phyloP scores from a whole-genome alignment of 92 coral and sea anemone genomes.

The Epizoanthus rinbou region DNA sequence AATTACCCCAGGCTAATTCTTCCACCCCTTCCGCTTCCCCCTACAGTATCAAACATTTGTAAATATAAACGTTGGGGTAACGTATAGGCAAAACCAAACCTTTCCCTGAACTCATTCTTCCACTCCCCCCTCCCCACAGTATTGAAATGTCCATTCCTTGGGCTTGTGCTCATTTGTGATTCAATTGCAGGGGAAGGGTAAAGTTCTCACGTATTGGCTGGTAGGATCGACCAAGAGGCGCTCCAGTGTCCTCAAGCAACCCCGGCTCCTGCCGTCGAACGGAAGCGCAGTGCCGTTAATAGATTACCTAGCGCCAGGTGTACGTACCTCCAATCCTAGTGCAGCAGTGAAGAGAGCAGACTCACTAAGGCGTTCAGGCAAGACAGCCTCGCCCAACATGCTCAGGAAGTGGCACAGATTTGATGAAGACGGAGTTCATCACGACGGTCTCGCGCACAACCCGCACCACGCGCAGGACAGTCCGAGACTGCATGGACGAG shows the following conservation, averaged over 20 bases:
- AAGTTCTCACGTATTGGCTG: slow-evolving; percentile 81
- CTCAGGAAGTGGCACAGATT: slow-evolving; percentile 73
- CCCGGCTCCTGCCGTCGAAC: slow-evolving; percentile 58
- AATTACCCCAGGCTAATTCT: no score
- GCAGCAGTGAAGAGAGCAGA: slow-evolving; percentile 72
- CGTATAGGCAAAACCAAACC: no score
- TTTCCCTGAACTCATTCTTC: no score
- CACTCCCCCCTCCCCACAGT: no score
- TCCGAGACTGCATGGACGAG: slow-evolving; percentile 24
- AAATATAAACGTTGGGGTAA: no score
- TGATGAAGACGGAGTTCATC: slow-evolving; percentile 64
- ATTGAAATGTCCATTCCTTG: no score
- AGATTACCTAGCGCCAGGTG: slow-evolving; percentile 71
- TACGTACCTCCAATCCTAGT: slow-evolving; percentile 64
- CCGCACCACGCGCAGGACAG: slow-evolving; percentile 14
- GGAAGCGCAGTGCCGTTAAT: slow-evolving; percentile 70
- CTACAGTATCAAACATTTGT: no score
- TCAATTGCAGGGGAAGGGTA: slow-evolving; percentile 77
- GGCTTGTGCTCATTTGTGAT: not conserved
- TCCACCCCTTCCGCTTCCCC: no score
- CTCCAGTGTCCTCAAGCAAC: slow-evolving; percentile 53
- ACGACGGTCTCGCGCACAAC: slow-evolving; percentile 16
- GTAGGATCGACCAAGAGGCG: slow-evolving; percentile 65
- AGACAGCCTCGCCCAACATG: slow-evolving; percentile 67
- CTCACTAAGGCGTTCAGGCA: slow-evolving; percentile 68